These are phyloP conservation scores for Cotesia vestalis DNA, from an alignment of 1,140 invertebrate genomes.

Conservation along the genomic window DNA sequence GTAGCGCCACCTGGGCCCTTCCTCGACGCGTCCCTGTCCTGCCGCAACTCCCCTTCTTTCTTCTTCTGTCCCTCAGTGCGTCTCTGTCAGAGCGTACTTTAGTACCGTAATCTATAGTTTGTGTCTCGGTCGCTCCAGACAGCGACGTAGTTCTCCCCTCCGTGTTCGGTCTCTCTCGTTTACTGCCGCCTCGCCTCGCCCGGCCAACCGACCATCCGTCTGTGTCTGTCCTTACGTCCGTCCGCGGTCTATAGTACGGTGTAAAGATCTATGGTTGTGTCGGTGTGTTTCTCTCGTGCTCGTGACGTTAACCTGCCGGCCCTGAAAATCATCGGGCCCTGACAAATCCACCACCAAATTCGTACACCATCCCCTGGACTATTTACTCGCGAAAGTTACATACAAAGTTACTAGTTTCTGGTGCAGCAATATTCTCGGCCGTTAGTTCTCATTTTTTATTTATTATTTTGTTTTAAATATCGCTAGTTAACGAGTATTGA, in stretches of 20 bases:
- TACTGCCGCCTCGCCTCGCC: conserved; percentile 44
- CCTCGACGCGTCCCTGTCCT: conserved; percentile 49
- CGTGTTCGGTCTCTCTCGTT: background rate
- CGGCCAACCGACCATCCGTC: conserved; percentile 51
- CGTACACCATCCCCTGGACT: conserved; percentile 36
- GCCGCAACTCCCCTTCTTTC: conserved; percentile 48
- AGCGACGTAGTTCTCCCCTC: conserved; percentile 41
- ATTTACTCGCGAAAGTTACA: background rate
- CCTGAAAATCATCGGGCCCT: conserved; percentile 58
- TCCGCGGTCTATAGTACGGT: conserved; percentile 57
- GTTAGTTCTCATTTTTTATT: background rate
- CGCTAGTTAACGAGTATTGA: too few species aligned
- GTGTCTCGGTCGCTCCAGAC: conserved; percentile 21
- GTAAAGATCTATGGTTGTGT: conserved; percentile 55
- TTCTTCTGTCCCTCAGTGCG: conserved; percentile 7
- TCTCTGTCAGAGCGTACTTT: conserved; percentile 20
- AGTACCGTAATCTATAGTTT: conserved; percentile 36
- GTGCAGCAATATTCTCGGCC: too few species aligned
- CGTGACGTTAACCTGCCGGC: conserved; percentile 65
- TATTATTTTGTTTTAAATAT: too few species aligned
- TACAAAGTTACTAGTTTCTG: too few species aligned
- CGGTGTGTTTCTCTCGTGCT: conserved; percentile 44
- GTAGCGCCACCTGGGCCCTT: conserved; percentile 17
- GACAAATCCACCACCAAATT: conserved; percentile 48
- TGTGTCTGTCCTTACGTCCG: conserved; percentile 59